A percentile compares a stretch with the other conserved stretches of the same genome.
These are phyloP conservation scores for Procavia capensis DNA, from an alignment of 2,113 vertebrate genomes.

Conservation along the genomic window DNA sequence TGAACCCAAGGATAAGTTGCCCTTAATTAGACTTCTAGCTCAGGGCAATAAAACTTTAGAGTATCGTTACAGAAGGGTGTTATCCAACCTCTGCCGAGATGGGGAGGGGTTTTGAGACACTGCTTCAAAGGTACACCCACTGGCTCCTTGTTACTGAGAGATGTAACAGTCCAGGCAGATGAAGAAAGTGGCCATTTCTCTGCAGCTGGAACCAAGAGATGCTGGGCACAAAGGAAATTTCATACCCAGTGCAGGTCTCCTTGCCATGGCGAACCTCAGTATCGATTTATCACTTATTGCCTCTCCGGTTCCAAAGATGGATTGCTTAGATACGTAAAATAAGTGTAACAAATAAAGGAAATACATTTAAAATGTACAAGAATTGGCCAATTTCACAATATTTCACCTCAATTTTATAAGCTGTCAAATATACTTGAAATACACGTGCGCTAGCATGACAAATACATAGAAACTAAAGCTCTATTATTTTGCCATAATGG, in stretches of 20 bases:
- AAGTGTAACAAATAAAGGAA: slow-evolving; percentile 71
- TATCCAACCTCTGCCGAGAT: neutral
- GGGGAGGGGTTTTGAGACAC: neutral
- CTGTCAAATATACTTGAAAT: slow-evolving; percentile 79
- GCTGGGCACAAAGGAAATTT: neutral
- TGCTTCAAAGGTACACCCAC: neutral
- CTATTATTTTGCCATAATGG: slow-evolving; percentile 78
- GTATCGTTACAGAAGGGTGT: neutral
- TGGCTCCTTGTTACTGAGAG: neutral
- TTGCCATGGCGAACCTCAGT: neutral
- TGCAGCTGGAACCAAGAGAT: neutral
- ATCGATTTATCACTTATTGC: slow-evolving; percentile 57
- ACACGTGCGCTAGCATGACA: slow-evolving; percentile 74
- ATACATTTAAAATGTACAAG: slow-evolving; percentile 64
- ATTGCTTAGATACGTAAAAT: slow-evolving; percentile 65
- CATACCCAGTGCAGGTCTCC: neutral
- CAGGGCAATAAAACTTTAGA: neutral
- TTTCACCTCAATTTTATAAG: slow-evolving; percentile 79
- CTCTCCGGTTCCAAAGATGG: slow-evolving; percentile 66
- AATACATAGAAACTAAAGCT: slow-evolving; percentile 76
- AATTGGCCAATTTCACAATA: slow-evolving; percentile 68
- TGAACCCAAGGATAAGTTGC: neutral
- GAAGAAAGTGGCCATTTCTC: neutral
- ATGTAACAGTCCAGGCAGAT: accelerated
- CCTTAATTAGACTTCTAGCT: neutral